Evolutionary conservation across 2,888 invertebrate genomes (phyloP), one percentile per base, ranked within the genome.

Genomic region (Glyphotaelius pellucidus): DNA sequence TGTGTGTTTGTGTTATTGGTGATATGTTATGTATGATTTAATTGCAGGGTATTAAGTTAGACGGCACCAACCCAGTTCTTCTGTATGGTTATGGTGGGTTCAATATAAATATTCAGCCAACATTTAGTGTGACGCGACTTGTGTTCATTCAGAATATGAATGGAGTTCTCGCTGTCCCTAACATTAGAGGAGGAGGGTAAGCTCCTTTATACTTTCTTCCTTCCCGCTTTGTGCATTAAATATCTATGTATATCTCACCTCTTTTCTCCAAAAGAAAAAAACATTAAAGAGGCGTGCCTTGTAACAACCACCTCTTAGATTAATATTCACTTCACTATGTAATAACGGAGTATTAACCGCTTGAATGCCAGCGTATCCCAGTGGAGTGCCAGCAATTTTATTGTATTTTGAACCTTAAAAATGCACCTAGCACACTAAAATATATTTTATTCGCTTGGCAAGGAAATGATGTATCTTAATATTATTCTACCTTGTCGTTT

Each of bases 71-170:
- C 94, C 98, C 99, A 0, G 98, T 98, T 93, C 96, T 99, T 86
- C 95, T 99, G 79, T 99, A 99, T 95, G 99, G 99, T 30, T 99
- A 99, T 95, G 99, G 99, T 91, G 99, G 99, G 0, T 99, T 99
- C 95, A 99, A 99, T 96, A 97, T 99, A 94, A 98, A 98, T 95
- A 96, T 99, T 93, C 98, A 98, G 94, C 99, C 99, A 9, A 97
- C 97, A 89, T 99, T 99, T 96, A 98, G 98, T 94, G 97, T 99
- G 47, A 97, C 98, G 25, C 96, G 99, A 91, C 95, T 99, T 67
- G 97, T 99, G 93, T 99, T 99, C 95, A 97, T 99, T 94, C 98
- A 99, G 94, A 97, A 98, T 94, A 97, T 99, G 94, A 97, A 98
- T 94, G 99, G 99, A 1, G 97, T 99, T 90, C 97, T 98, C 93